Evolutionary conservation across 1,140 invertebrate species (phyloP).

Genomic region (Medauroidea extradentata): DNA sequence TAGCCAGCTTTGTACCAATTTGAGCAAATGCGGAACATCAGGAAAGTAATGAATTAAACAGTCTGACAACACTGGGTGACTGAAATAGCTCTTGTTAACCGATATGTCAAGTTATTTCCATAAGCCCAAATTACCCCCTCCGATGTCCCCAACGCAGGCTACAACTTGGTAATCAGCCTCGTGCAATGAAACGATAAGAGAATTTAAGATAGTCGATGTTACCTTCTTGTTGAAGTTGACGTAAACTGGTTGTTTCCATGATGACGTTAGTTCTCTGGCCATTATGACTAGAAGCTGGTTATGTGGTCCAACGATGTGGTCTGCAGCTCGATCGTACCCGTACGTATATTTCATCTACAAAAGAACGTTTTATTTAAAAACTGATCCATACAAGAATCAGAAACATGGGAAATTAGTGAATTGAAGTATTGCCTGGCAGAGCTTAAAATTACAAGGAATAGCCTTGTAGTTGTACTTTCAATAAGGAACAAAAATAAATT

Average conservation of each 20-base stretch:
- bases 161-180: constrained; percentile 30
- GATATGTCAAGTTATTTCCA: constrained; percentile 35
- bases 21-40: constrained; percentile 31
- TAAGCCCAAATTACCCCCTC: constrained; percentile 27
- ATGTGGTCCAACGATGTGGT: constrained; percentile 37
- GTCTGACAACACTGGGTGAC: constrained; percentile 20
- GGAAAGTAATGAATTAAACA: constrained; percentile 26
- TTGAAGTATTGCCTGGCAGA: background rate
- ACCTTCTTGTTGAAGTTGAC: constrained; percentile 35
- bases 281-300: constrained; percentile 34
- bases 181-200: no score
- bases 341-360: constrained; percentile 16
- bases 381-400: no score
- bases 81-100: constrained; percentile 18
- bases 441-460: no score
- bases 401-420: no score
- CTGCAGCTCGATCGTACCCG: constrained; percentile 35
- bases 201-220: constrained; percentile 24
- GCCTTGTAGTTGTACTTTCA: no score
- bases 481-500: no score
- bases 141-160: constrained; percentile 34
- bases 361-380: no score
- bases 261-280: constrained; percentile 31
- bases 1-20: constrained; percentile 31
- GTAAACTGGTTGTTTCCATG: constrained; percentile 41